Base-by-base conservation (phyloP, 1,140 invertebrate species). In the Lepidurus arcticus region DNA sequence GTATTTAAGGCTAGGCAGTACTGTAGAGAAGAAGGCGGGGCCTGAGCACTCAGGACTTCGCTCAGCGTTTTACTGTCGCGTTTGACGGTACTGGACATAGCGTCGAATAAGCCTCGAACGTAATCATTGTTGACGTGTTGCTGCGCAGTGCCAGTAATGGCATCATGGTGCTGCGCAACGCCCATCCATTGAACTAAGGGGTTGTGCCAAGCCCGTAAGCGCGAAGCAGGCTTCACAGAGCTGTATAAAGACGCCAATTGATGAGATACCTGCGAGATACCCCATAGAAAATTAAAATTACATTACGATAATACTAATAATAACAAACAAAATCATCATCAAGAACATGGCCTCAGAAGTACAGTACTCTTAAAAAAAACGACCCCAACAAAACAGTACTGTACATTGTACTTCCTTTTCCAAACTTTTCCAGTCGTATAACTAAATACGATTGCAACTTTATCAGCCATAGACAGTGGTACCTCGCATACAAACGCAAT, bases 31-130 rank as follows among this genome's bases (percentile, higher is more conserved):
- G 26, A 11, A 43, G 76, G 74, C 16, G 76, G 45, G 24, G 42
- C 44, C 73, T 79, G 43, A 9, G 44, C 7, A 24, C 73, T 80
- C 21, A 78, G 26, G n/a, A 73, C 76, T n/a, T 45, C 74, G 42
- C 9, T 79, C 75, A 7, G 78, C 81, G 90, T 89, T 84, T 94
- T 93, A 11, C 96, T 84, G 75, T 92, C 90, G 82, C 91, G 92
- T 82, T 95, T 95, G 0, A 21, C 11, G 79, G 16, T 74, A 43
- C 26, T 44, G 24, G 74, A 0, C 11, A 85, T 83, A 11, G 86
- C 88, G 79, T 82, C 81, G 24, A 84, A 81, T 16, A 90, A 82
- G 75, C 87, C 83, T 79, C 85, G 80, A 10, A 84, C 85, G 83
- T 90, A 90, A 81, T 90, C 89, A 76, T 84, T 77, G 11, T 85